Conservation (phyloP, 2,113 vertebrate species). For the Ceyx margarethae region DNA sequence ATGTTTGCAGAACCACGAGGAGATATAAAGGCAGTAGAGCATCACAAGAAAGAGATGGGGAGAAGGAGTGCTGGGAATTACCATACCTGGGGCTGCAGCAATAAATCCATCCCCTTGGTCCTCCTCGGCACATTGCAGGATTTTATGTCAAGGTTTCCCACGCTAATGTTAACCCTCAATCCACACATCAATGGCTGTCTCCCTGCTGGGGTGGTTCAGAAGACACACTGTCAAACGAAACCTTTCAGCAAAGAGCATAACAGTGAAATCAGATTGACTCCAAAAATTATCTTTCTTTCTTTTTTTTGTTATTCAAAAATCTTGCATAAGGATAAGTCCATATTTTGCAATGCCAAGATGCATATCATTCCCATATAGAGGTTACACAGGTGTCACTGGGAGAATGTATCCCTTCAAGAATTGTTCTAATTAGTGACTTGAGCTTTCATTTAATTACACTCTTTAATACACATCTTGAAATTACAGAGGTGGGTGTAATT, state of each 20-base stretch:
- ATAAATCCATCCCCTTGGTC: not conserved
- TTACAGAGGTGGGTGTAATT: conserved; percentile 60
- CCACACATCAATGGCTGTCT: not conserved
- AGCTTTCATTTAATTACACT: conserved; percentile 60
- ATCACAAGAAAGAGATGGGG: not conserved
- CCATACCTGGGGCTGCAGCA: not conserved
- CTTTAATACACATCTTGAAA: conserved; percentile 42
- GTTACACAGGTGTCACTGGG: conserved; percentile 11
- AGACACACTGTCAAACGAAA: not conserved
- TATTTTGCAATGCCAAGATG: not conserved
- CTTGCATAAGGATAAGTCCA: not conserved
- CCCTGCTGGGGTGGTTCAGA: not conserved
- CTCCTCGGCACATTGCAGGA: not conserved
- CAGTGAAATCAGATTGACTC: not conserved
- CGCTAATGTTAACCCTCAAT: not conserved
- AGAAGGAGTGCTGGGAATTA: not conserved
- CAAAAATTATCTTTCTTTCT: not conserved
- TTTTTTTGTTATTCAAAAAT: not conserved
- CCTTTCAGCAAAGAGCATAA: not conserved
- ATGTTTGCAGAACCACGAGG: not conserved
- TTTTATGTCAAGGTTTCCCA: conserved; percentile 18
- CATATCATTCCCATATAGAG: not conserved
- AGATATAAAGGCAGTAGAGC: not conserved
- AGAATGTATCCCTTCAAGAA: conserved; percentile 46
- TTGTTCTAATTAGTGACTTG: conserved; percentile 55